Evolutionary conservation across 2,113 vertebrate species (phyloP).

Genomic region (Chrysochloris asiatica): DNA sequence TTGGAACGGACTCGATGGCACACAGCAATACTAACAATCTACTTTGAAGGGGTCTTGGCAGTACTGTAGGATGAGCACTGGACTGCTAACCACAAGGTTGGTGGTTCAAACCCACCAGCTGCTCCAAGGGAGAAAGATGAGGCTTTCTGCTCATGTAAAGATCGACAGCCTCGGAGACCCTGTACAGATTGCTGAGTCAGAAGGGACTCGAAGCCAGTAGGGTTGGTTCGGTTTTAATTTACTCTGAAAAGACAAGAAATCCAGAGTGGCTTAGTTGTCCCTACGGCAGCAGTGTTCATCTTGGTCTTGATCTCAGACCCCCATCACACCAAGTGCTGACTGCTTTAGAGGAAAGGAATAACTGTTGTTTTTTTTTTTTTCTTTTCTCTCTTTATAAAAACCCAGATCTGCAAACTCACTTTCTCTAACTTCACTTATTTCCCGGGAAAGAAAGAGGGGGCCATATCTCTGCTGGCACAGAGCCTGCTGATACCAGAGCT

Average conservation of each 20-base stretch:
- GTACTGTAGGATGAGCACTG: too few relatives aligned
- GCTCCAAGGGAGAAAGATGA: too few relatives aligned
- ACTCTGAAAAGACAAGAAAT: background rate
- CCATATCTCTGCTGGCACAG: background rate
- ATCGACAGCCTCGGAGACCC: too few relatives aligned
- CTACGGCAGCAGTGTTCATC: accelerated
- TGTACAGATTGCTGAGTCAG: too few relatives aligned
- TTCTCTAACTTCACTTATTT: slow-evolving; percentile 31
- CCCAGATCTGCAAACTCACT: background rate
- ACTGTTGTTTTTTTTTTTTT: background rate
- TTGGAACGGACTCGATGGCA: too few relatives aligned
- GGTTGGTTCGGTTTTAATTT: too few relatives aligned
- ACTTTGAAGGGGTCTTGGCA: background rate
- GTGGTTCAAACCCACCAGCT: too few relatives aligned
- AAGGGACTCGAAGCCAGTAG: too few relatives aligned
- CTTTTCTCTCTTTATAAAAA: slow-evolving; percentile 11
- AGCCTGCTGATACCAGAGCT: slow-evolving; percentile 39
- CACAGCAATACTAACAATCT: too few relatives aligned
- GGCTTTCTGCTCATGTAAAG: too few relatives aligned
- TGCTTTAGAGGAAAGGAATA: background rate
- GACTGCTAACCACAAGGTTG: too few relatives aligned
- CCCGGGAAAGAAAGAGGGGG: background rate
- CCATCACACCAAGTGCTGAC: background rate
- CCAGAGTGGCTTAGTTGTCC: background rate
- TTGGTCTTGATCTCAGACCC: too few relatives aligned